Evolutionary conservation across 2,888 invertebrate species (phyloP).

Genomic region (Rugalucina vietnamica): DNA sequence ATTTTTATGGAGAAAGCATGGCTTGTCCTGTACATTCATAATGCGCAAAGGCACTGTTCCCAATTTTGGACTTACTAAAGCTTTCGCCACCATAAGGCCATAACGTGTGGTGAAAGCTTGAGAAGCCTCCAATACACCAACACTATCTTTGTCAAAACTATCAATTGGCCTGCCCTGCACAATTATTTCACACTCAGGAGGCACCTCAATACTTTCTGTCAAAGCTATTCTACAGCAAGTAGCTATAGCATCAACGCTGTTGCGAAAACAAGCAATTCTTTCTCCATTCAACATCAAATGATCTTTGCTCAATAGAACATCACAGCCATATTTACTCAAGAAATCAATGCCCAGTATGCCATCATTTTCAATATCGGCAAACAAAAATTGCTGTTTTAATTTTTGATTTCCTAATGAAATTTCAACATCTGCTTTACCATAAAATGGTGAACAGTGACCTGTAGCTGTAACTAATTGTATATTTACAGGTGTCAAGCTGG

Average conservation of each 20-base stretch:
- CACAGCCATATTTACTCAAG: no score
- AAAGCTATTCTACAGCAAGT: slow-evolving; percentile 15
- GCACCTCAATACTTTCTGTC: background rate
- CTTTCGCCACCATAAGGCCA: slow-evolving; percentile 19
- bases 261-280: background rate
- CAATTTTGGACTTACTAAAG: slow-evolving; percentile 19
- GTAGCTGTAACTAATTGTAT: background rate
- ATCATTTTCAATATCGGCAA: no score
- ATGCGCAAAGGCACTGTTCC: slow-evolving; percentile 33
- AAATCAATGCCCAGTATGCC: no score
- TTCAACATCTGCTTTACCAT: background rate
- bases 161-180: slow-evolving; percentile 7
- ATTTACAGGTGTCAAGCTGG: slow-evolving; percentile 1
- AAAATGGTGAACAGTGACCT: background rate
- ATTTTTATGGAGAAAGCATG: slow-evolving; percentile 15
- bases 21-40: slow-evolving; percentile 12
- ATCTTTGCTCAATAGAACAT: no score
- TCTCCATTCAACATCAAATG: no score
- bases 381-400: background rate
- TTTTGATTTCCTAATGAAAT: background rate
- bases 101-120: background rate
- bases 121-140: slow-evolving; percentile 17
- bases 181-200: slow-evolving; percentile 20
- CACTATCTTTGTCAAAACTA: background rate
- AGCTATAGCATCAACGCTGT: background rate